Evolutionary conservation across 2,797 vertebrate genomes (phyloP), one percentile per base, ranked within the genome.

Genomic region (Anomalospiza imberbis): DNA sequence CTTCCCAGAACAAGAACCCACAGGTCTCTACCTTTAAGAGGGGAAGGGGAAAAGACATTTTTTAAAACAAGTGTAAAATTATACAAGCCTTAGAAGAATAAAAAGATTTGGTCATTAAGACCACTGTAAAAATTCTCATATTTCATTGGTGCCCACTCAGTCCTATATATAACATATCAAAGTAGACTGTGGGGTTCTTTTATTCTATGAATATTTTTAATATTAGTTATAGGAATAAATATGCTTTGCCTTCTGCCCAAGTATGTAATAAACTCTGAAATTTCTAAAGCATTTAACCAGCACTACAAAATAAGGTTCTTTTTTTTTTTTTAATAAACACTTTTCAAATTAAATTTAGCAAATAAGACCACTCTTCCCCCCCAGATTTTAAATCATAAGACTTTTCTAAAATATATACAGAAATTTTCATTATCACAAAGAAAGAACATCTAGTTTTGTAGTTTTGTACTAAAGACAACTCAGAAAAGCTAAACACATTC

Each of bases 1-100:
- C 96, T 97, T 88, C 99, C 99, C 95, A 99, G 97, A 94, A 98
- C 97, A 95, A 99, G 98, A 96, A 99, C 99, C 99, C 99, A 99
- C 86, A 99, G 98, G 96, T 99, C 95, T 98, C 98, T 99, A 97
- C 99, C 99, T 99, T 97, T 80, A 98, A 87, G 47, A 87, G 93
- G 89, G 94, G 88, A 98, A 96, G 88, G 89, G 95, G 94, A 97
- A 84, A 95, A 95, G 85, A 97, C 92, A 93, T 82, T 80, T 92
- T 93, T 94, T 94, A 78, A 91, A 91, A 94, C 55, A 92, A 95
- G 61, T 72, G 66, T 72, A 50, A 94, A 85, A 91, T 45, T 65
- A 97, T 78, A 87, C 73, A 96, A 82, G 79, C 9, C 31, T 73
- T 73, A 87, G 65, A 95, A 71, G 48, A 67, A 92, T 3, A 83